A percentile compares a stretch with the other conserved stretches of the same genome.
These are phyloP conservation scores for Hirundichthys speculiger DNA, from an alignment of 2,113 vertebrate species.

Conservation along the genomic window DNA sequence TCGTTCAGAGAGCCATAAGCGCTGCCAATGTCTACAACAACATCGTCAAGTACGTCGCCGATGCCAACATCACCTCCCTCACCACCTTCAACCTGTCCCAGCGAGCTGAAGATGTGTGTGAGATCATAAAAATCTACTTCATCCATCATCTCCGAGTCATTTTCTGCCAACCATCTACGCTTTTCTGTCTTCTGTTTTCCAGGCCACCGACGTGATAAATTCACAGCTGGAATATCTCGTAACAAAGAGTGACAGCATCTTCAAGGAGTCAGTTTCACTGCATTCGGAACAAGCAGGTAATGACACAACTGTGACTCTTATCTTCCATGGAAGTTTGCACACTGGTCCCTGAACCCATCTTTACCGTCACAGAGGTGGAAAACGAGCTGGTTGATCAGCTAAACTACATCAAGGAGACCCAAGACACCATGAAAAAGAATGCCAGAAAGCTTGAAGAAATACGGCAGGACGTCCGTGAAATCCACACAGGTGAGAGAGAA, in stretches of 20 bases:
- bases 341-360: not conserved
- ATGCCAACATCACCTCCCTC: conserved; percentile 85
- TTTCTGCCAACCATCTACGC: not conserved
- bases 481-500: conserved; percentile 83
- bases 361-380: conserved; percentile 76
- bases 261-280: conserved; percentile 82
- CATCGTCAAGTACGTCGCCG: conserved; percentile 85
- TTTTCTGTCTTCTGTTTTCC: conserved; percentile 24
- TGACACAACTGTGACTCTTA: not conserved
- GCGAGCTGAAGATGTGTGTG: conserved; percentile 87
- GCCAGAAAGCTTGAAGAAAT: conserved; percentile 76
- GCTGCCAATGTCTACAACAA: conserved; percentile 95
- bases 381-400: conserved; percentile 77
- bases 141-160: not conserved
- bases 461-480: conserved; percentile 73
- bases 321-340: not conserved
- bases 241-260: conserved; percentile 84
- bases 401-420: conserved; percentile 83
- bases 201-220: conserved; percentile 87
- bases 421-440: conserved; percentile 80
- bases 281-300: conserved; percentile 79
- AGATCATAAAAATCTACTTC: not conserved
- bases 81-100: conserved; percentile 85
- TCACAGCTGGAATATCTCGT: conserved; percentile 84
- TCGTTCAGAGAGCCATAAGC: conserved; percentile 92